Conservation (phyloP, 1,140 invertebrate species). For the Uloborus diversus region DNA sequence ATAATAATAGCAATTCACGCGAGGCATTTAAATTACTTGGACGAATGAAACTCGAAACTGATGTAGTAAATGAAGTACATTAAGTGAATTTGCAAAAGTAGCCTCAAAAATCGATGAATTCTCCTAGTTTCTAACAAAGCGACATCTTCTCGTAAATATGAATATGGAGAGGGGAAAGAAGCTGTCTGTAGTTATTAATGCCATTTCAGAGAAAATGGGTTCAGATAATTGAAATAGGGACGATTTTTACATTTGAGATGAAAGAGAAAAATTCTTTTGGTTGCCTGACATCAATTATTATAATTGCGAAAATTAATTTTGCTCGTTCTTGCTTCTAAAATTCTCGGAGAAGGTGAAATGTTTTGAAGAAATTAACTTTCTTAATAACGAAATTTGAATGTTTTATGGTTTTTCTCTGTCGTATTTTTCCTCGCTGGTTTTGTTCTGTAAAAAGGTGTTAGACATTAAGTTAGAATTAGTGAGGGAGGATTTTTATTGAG, state of each 20-base stretch:
- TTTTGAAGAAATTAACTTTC: conserved; percentile 7
- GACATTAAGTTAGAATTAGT: too few species aligned
- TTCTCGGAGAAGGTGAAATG: neutral
- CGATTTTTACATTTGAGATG: neutral
- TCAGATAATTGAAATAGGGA: conserved; percentile 19
- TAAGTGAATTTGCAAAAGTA: too few species aligned
- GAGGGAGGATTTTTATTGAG: too few species aligned
- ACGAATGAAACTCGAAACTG: too few species aligned
- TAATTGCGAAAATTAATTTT: conserved; percentile 33
- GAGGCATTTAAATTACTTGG: too few species aligned
- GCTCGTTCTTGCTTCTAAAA: neutral
- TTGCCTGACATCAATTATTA: neutral
- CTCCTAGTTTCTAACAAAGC: too few species aligned
- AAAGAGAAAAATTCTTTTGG: conserved; percentile 2
- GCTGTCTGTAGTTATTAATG: conserved; percentile 13
- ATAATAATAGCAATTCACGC: too few species aligned
- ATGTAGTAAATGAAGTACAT: too few species aligned
- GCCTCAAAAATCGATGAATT: too few species aligned
- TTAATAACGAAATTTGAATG: neutral
- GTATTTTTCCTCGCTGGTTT: too few species aligned
- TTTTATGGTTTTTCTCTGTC: neutral
- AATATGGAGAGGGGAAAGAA: neutral
- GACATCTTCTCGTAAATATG: too few species aligned
- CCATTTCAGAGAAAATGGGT: neutral
- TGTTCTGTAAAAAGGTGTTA: too few species aligned